Conservation (phyloP, 2,113 vertebrate species). For the Bostrychus sinensis region DNA sequence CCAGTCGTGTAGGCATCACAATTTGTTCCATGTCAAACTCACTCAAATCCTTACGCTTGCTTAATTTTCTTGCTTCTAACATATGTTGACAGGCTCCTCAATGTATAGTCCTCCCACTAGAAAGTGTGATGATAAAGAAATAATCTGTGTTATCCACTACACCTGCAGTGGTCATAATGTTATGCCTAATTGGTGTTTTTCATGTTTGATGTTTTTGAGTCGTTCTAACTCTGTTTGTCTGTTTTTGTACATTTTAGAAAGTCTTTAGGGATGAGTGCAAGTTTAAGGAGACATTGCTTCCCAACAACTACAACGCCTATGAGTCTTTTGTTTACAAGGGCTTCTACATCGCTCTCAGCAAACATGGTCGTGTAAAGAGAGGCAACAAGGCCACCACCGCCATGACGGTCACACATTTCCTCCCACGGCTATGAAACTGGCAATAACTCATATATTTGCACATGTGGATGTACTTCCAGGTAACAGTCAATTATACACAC, state of each 20-base stretch:
- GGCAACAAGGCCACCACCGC: conserved; percentile 90
- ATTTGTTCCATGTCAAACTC: too few relatives aligned
- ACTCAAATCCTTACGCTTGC: too few relatives aligned
- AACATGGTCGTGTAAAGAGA: conserved; percentile 88
- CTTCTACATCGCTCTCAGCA: conserved; percentile 92
- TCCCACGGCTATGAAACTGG: conserved; percentile 86
- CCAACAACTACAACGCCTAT: conserved; percentile 97
- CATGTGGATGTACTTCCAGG: conserved; percentile 82
- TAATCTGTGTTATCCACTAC: neutral
- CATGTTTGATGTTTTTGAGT: neutral
- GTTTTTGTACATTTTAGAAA: conserved; percentile 72
- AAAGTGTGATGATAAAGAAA: too few relatives aligned
- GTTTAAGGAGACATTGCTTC: conserved; percentile 92
- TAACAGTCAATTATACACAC: conserved; percentile 67
- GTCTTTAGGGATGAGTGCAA: conserved; percentile 92
- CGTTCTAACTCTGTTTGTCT: neutral
- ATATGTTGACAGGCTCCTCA: too few relatives aligned
- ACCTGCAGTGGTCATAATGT: too few relatives aligned
- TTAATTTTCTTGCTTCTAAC: too few relatives aligned
- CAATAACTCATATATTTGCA: conserved; percentile 83
- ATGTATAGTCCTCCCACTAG: too few relatives aligned
- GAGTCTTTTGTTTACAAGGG: conserved; percentile 88
- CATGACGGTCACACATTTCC: conserved; percentile 96
- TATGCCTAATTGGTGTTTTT: neutral
- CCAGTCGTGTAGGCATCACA: too few relatives aligned